These are phyloP conservation scores for Nesometra sesokonis DNA, from an alignment of 35 echinoderm and acorn worm species.

Conservation along the genomic window DNA sequence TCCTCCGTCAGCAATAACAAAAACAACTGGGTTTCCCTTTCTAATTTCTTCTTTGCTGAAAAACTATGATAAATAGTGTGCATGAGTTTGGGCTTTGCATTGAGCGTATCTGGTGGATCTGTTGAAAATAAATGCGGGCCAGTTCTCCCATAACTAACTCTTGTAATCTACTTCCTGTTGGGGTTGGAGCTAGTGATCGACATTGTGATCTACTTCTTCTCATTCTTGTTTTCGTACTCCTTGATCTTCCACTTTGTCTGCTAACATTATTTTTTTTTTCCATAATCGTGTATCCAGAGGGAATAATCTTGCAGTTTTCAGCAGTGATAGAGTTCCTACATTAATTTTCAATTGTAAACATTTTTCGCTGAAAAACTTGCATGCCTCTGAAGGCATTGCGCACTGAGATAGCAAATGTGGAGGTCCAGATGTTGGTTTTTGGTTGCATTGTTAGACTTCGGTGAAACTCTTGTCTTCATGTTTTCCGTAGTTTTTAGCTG, in stretches of 20 bases:
- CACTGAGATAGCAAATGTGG: background rate
- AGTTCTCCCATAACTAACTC: too few species aligned
- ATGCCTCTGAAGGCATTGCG: background rate
- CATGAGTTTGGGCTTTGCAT: slow-evolving; percentile 1
- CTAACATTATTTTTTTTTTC: too few species aligned
- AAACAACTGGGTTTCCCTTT: background rate
- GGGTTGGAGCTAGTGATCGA: too few species aligned
- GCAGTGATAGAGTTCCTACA: slow-evolving; percentile 15
- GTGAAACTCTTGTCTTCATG: slow-evolving; percentile 12
- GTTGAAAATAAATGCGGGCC: too few species aligned
- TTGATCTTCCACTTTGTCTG: too few species aligned
- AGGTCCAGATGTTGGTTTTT: background rate
- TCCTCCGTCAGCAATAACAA: slow-evolving; percentile 23
- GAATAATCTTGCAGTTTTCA: too few species aligned
- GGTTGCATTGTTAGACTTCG: slow-evolving; percentile 3
- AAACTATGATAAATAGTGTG: background rate
- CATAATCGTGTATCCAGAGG: too few species aligned
- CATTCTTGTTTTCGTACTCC: too few species aligned
- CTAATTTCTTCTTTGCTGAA: background rate
- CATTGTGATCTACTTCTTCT: too few species aligned
- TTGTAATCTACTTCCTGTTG: too few species aligned
- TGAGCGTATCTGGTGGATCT: background rate
- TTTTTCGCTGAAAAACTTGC: background rate
- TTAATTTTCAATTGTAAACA: slow-evolving; percentile 11
- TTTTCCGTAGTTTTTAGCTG: background rate